A percentile compares a stretch with the other conserved stretches of the same genome.
Evolutionary conservation across 1,140 invertebrate species (phyloP).

Genomic region (Neoseiulus cucumeris): DNA sequence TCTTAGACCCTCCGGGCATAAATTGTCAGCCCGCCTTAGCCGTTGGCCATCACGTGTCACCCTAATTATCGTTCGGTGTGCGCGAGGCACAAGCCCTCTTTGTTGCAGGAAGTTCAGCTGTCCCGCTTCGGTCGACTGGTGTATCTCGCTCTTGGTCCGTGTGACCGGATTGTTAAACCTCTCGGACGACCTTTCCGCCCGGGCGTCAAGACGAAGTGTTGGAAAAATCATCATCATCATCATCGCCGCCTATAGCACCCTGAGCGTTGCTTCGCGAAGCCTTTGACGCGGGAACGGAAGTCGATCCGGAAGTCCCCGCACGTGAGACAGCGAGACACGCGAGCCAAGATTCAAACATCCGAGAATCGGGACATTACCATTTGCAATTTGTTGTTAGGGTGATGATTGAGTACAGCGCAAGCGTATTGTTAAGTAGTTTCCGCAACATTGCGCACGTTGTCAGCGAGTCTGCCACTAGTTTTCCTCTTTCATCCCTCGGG

Average conservation of each 20-base stretch:
- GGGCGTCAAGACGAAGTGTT: neutral
- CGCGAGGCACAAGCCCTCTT: no score
- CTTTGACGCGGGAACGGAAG: neutral
- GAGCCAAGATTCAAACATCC: no score
- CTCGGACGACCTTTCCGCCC: neutral
- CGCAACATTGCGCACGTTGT: no score
- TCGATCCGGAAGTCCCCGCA: neutral
- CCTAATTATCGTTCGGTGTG: neutral
- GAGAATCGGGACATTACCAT: no score
- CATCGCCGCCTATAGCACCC: neutral
- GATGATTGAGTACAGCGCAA: no score
- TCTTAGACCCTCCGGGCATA: no score
- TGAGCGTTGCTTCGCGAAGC: neutral
- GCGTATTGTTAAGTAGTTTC: no score
- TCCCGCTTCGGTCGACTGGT: no score
- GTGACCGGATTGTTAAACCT: neutral
- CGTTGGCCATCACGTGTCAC: conserved; percentile 9
- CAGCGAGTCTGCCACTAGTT: no score
- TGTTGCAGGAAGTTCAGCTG: neutral
- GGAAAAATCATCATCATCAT: neutral
- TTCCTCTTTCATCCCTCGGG: no score
- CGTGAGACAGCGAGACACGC: neutral
- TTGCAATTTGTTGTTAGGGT: no score
- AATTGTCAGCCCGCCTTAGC: neutral
- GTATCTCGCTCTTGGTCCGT: no score